phyloP scores from a whole-genome alignment of 2,797 vertebrate genomes.

The Xenops minutus region DNA sequence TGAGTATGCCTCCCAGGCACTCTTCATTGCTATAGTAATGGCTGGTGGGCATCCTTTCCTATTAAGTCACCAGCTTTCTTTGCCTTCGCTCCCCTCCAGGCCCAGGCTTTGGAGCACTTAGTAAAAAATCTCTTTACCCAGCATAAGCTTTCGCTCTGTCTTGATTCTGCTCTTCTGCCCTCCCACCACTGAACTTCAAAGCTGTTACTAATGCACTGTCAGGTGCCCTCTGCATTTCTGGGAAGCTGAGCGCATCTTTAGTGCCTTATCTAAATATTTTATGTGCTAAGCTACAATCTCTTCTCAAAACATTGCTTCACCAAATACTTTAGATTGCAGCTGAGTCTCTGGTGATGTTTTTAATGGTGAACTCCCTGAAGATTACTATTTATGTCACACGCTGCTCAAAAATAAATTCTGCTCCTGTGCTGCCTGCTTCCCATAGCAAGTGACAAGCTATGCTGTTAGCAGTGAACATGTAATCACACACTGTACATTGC shows the following conservation, averaged over 20 bases:
- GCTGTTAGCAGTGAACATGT: conserved; percentile 44
- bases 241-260: conserved; percentile 2
- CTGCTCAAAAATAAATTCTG: conserved; percentile 61
- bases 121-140: neutral
- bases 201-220: neutral
- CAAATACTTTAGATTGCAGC: conserved; percentile 8
- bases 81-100: neutral
- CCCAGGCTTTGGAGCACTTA: neutral
- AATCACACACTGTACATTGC: conserved; percentile 42
- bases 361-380: neutral
- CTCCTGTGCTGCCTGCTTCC: conserved; percentile 23
- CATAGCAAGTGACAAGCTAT: conserved; percentile 52
- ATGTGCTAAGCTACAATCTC: neutral
- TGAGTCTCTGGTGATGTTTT: conserved; percentile 18
- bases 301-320: conserved; percentile 7
- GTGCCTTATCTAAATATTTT: conserved; percentile 47
- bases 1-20: neutral
- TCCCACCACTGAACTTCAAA: neutral
- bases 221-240: neutral
- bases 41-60: neutral
- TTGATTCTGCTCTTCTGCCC: neutral
- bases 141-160: neutral
- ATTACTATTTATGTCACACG: conserved; percentile 56
- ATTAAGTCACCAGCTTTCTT: neutral
- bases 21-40: neutral